Evolutionary conservation across 2,888 invertebrate species (phyloP), one percentile per base, ranked within the genome.

Genomic region (Keiferia lycopersicella): DNA sequence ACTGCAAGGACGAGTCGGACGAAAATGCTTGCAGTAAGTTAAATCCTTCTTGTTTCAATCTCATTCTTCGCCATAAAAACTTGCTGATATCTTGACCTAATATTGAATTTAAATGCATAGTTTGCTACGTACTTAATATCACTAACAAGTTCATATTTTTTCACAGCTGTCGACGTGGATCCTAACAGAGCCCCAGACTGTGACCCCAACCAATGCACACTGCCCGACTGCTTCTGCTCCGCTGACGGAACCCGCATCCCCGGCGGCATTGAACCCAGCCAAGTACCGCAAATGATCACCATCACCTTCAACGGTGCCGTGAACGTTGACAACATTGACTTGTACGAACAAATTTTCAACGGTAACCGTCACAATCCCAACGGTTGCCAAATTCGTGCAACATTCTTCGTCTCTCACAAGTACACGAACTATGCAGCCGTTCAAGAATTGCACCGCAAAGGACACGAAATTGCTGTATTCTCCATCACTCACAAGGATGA

Each of bases 11-110:
- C 82, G 98, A 97, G 82, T 98, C 98, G 62, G 98, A 98, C 82
- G 98, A 98, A 91, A 98, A 98, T 78, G 96, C 98, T 71, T 98
- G 98, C 93, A 95, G 98, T 98, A 93, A 96, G 97, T 96, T 73
- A 45, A 48, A 56, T 64, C 22, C 26, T 56, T 11, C 56, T 26
- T 11, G 14, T 10, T 26, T n/a, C 7, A 50, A 2, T 20, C 50
- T 34, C 1, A 34, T 34, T 34, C 1, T 34, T n/a, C n/a, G n/a
- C n/a, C n/a, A 10, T 4, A 34, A 8, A 34, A 26, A 26, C 26
- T 26, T 6, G 6, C 26, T 26, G 26, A 6, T 34, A 34, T 34
- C 8, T 8, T 34, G 34, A 10, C 8, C 10, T 10, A n/a, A n/a
- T 4, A 34, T 7, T 34, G 8, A 4, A 34, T 34, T 34, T 34